Base-by-base conservation (phyloP, 2,888 invertebrate species). In the Agrochola litura region DNA sequence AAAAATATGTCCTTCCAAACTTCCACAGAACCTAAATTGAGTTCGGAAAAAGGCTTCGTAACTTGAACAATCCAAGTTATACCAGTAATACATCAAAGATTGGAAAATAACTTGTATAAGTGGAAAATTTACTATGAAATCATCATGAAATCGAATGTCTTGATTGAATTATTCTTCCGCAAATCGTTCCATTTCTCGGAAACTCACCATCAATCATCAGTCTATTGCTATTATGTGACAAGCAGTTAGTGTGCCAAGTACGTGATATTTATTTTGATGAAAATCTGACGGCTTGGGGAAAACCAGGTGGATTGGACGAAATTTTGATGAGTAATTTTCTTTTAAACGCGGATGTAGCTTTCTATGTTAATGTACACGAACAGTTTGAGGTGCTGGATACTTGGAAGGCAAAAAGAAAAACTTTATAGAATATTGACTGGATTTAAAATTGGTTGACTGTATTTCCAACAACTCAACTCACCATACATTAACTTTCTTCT, bases 121-220 rank as follows among this genome's bases (percentile, higher is more conserved):
- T 86, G 82, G 78, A 85, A 83, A 85, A 86, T 85, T 85, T 77
- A 73, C 81, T 86, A 85, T 85, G 81, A 86, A 88, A 88, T 83
- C 79, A 86, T 88, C 83, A 82, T 82, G 77, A 88, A 83, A 88
- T 84, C 79, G 80, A 86, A 85, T 77, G 76, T 65, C 76, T 75
- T 79, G 76, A 85, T 88, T 88, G 84, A 85, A 88, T 82, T 81
- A 82, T 83, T 86, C 81, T 82, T 80, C 77, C 79, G 74, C 67
- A 77, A 77, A 79, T 70, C 71, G 66, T 76, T 77, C 25, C 64
- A 69, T 75, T 87, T 88, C 78, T 84, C 77, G 70, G 81, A 84
- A 84, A 54, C 66, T 81, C 70, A n/a, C 81, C 46, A 86, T 86
- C 81, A 54, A 83, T 86, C 81, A 85, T 77, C 54, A 76, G 79